Conservation (phyloP, 2,888 invertebrate genomes). For the Leptinotarsa juncta region DNA sequence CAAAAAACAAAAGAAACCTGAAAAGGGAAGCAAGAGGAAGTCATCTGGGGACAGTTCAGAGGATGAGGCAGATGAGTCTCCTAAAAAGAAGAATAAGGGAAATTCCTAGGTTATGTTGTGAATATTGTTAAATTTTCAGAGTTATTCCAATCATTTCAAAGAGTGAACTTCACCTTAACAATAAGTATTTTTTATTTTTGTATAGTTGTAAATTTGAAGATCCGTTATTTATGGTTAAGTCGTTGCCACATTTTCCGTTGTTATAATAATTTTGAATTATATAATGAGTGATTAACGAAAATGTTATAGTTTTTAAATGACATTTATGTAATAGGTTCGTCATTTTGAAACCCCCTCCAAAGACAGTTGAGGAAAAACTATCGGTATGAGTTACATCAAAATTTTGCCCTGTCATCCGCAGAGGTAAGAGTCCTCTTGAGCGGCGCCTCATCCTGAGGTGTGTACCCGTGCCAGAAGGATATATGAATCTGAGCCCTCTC, state of each 20-base stretch:
- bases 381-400: no score
- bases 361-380: no score
- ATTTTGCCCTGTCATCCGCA: no score
- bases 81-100: constrained; percentile 57
- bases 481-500: no score
- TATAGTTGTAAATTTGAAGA: neutral
- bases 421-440: no score
- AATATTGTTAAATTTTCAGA: neutral
- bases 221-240: neutral
- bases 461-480: no score
- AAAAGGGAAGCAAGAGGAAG: constrained; percentile 55
- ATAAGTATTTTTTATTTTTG: constrained; percentile 14
- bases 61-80: constrained; percentile 57
- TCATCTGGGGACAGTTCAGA: constrained; percentile 51
- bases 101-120: constrained; percentile 34
- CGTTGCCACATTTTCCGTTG: neutral
- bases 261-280: constrained; percentile 5
- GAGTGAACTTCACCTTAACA: neutral
- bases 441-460: no score
- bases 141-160: neutral
- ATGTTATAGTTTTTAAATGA: no score
- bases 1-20: constrained; percentile 34
- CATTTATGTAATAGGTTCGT: no score
- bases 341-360: no score
- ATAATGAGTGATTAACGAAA: neutral